Conservation (phyloP, 1,140 invertebrate genomes). For the Drosophila ambigua region DNA sequence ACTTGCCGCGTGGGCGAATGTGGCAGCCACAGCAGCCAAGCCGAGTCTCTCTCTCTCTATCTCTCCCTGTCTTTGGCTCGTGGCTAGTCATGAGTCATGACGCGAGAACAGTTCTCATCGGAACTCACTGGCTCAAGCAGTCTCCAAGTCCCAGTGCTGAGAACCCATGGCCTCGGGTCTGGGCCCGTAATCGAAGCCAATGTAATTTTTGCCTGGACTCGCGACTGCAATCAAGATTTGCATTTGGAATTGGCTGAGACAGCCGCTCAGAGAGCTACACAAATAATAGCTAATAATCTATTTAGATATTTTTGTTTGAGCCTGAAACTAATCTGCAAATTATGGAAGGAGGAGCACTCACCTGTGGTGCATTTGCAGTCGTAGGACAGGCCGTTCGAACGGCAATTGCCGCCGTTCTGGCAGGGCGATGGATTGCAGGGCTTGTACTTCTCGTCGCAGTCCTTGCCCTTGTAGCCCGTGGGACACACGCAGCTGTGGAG, state of each 20-base stretch:
- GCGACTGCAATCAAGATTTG: neutral
- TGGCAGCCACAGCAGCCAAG: no score
- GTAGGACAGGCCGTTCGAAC: conserved; percentile 90
- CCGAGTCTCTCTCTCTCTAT: conserved; percentile 4
- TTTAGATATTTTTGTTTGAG: no score
- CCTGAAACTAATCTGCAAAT: neutral
- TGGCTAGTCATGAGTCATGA: conserved; percentile 58
- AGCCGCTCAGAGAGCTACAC: no score
- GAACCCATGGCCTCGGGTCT: conserved; percentile 39
- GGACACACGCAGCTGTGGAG: conserved; percentile 93
- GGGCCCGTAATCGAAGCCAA: conserved; percentile 8
- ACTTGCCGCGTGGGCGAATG: conserved; percentile 34
- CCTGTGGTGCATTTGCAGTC: conserved; percentile 94
- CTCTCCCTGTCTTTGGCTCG: conserved; percentile 36
- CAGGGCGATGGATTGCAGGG: conserved; percentile 96
- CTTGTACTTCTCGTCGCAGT: conserved; percentile 95
- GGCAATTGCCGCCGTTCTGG: conserved; percentile 93
- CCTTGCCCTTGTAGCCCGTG: conserved; percentile 93
- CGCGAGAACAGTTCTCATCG: conserved; percentile 38
- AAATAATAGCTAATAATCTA: no score
- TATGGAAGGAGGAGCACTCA: conserved; percentile 85
- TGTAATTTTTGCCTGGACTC: no score
- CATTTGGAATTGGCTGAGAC: conserved; percentile 1
- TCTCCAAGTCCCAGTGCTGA: conserved; percentile 23
- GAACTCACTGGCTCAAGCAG: neutral